Base-by-base conservation (phyloP, 1,140 invertebrate genomes). In the Odontomachus brunneus region DNA sequence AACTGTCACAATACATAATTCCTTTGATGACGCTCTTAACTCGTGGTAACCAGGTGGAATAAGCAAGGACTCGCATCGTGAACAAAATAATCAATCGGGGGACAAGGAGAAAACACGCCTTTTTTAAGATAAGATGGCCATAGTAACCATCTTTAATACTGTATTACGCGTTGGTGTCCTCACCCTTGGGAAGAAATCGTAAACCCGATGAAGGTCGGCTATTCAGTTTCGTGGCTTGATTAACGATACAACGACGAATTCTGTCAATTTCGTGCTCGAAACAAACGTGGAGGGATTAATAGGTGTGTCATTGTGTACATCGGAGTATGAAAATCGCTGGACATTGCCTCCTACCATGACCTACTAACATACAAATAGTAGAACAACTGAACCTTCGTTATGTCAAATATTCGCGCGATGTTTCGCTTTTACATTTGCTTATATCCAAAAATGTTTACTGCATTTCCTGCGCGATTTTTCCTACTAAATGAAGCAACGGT, bases 321-420 rank as follows among this genome's bases (percentile, higher is more conserved):
- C 33, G 26, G 12, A 38, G 75, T 66, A 80, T 71, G 76, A 92
- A 91, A 90, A 85, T 74, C 75, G 72, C 74, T 72, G 82, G 69
- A 89, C 86, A 91, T 88, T 89, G 67, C 71, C 84, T 90, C 82
- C 85, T 86, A 84, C 89, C 84, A 85, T 92, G 92, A 93, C 92
- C 92, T 78, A 92, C 90, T 93, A 87, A 90, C 92, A 91, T 49
- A 90, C 84, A 91, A 92, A 92, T 84, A 75, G 62, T 63, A 49
- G 55, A 74, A 84, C 72, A 82, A 84, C 38, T 44, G 24, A 73
- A 84, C 59, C 59, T 44, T 65, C n/a, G n/a, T 62, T 53, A 69
- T 84, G 29, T 5, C 22, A 29, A 63, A 84, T 44, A 76, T 55
- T 44, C 48, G 66, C 29, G 12, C 66, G 75, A 22, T 44, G 17